Evolutionary conservation across 2,113 vertebrate species (phyloP).

Genomic region (Albula glossodonta): DNA sequence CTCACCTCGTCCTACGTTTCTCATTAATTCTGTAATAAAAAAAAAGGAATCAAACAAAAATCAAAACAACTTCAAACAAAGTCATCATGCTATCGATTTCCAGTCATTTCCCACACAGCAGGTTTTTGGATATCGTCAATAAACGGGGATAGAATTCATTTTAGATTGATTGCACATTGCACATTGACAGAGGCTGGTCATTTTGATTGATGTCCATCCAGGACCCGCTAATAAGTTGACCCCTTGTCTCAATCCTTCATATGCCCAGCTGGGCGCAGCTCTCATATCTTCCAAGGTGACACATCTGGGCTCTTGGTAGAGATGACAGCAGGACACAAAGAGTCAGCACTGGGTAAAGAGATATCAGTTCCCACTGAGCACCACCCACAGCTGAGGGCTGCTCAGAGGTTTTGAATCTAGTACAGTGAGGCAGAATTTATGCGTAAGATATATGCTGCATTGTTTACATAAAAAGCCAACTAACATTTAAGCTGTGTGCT

Average conservation of each 20-base stretch:
- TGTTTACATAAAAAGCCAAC: not conserved
- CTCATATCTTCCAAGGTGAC: not conserved
- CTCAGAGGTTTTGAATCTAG: not conserved
- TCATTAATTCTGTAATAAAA: not conserved
- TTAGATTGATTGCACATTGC: not conserved
- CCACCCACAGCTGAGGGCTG: not conserved
- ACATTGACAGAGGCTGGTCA: not conserved
- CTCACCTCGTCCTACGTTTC: not conserved
- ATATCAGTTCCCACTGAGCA: not conserved
- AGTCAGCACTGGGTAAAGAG: not conserved
- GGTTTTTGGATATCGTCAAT: not conserved
- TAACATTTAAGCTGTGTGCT: not conserved
- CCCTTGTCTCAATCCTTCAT: not conserved
- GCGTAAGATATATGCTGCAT: not conserved
- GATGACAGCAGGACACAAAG: not conserved
- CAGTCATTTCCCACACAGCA: not conserved
- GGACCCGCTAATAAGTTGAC: not conserved
- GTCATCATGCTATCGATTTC: not conserved
- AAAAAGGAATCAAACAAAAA: not conserved
- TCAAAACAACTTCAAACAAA: not conserved
- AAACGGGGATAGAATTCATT: not conserved
- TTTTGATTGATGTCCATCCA: not conserved
- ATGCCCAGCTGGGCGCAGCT: not conserved
- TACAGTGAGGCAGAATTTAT: not conserved
- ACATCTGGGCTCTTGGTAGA: not conserved